Evolutionary conservation across 1,140 invertebrate genomes (phyloP).

Genomic region (Drosophila ercepeae): DNA sequence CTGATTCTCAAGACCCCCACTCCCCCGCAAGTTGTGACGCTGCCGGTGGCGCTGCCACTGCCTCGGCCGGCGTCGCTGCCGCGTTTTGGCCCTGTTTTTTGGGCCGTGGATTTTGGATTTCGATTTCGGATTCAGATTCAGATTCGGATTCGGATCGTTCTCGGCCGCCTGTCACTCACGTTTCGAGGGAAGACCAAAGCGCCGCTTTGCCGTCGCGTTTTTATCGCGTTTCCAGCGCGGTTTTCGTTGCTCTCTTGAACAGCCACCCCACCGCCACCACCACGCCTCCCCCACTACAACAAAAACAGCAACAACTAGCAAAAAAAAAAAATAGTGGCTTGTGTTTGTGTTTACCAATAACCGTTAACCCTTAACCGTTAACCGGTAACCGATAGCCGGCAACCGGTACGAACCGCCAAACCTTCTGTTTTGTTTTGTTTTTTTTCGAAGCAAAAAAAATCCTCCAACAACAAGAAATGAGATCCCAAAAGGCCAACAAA

Average conservation of each 20-base stretch:
- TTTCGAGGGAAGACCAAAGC: not conserved
- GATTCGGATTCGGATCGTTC: slow-evolving; percentile 3
- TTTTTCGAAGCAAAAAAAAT: not conserved
- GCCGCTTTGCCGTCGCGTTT: slow-evolving; percentile 34
- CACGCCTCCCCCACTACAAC: not conserved
- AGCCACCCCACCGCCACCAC: not conserved
- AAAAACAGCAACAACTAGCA: not conserved
- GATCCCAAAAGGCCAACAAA: not conserved
- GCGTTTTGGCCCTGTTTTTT: slow-evolving; percentile 51
- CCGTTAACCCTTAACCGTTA: not conserved
- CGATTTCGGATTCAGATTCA: slow-evolving; percentile 3
- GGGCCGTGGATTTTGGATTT: slow-evolving; percentile 3
- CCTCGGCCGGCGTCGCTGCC: slow-evolving; percentile 22
- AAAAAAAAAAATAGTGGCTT: not conserved
- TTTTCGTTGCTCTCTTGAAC: not conserved
- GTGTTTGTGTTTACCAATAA: not conserved
- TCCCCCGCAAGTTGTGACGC: not conserved
- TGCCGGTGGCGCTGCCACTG: slow-evolving; percentile 12
- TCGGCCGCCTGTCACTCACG: slow-evolving; percentile 3
- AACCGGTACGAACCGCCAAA: not conserved
- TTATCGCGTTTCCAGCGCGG: not conserved
- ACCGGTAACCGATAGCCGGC: not conserved
- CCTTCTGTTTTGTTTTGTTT: not conserved
- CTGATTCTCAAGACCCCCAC: not conserved
- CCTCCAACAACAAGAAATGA: too few species aligned